Percentiles rank a stretch among this genome's conserved stretches.
Evolutionary conservation across 2,888 invertebrate genomes (phyloP).

Genomic region (Schizaphis graminum): DNA sequence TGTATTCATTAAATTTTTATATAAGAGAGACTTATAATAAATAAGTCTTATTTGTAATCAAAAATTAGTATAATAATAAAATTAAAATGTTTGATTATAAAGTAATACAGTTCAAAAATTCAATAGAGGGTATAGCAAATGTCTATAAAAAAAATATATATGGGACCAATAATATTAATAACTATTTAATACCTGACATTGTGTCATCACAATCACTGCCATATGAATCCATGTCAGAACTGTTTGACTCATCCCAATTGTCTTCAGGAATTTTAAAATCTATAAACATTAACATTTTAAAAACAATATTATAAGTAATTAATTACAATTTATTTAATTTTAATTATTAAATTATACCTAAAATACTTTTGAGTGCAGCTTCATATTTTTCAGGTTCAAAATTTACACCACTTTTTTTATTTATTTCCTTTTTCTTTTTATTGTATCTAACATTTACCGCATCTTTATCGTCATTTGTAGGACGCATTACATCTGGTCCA

Average conservation of each 20-base stretch:
- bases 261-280: conserved; percentile 86
- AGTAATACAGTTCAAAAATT: background rate
- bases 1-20: background rate
- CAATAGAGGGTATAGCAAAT: background rate
- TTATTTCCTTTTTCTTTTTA: conserved; percentile 35
- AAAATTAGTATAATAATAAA: background rate
- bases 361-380: conserved; percentile 79
- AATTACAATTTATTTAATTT: background rate
- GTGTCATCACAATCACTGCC: conserved; percentile 76
- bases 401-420: conserved; percentile 74
- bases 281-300: conserved; percentile 68
- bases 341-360: conserved; percentile 73
- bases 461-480: conserved; percentile 58
- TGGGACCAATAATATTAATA: background rate
- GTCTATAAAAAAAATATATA: background rate
- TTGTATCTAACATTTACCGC: conserved; percentile 44
- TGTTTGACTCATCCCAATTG: conserved; percentile 78
- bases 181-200: background rate
- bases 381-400: conserved; percentile 78
- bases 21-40: background rate
- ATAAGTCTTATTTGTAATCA: background rate
- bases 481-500: conserved; percentile 56
- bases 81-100: background rate
- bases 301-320: background rate
- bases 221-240: conserved; percentile 83